Conservation (phyloP, 2,797 vertebrate genomes). For the Halcyon leucocephala region DNA sequence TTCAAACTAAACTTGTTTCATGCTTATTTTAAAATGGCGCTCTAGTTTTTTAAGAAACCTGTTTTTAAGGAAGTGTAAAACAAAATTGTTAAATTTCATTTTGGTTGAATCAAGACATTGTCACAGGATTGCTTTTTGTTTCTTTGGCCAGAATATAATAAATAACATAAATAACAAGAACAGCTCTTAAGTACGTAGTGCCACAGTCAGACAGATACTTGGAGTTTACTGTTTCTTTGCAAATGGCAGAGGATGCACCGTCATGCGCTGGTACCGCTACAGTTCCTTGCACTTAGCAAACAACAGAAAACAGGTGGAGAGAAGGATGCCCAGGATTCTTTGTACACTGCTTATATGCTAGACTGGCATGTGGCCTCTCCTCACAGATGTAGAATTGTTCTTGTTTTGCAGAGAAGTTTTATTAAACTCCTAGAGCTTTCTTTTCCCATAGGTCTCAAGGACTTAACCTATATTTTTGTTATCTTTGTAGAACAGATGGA, state of each 20-base stretch:
- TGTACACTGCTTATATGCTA: neutral
- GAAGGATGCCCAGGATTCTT: neutral
- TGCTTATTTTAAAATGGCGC: neutral
- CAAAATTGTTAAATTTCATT: neutral
- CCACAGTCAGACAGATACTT: neutral
- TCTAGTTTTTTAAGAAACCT: neutral
- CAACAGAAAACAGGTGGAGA: neutral
- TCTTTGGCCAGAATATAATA: neutral
- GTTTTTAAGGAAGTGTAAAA: neutral
- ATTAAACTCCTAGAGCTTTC: neutral
- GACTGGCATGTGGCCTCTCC: neutral
- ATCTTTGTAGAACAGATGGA: slow-evolving; percentile 44
- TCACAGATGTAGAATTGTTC: neutral
- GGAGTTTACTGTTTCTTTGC: neutral
- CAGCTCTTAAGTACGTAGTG: neutral
- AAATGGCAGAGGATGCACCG: neutral
- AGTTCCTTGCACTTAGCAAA: neutral
- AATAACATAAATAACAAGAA: neutral
- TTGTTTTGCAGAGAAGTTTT: neutral
- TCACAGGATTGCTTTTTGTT: neutral
- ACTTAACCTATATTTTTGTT: slow-evolving; percentile 44
- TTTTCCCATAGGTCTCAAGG: slow-evolving; percentile 22
- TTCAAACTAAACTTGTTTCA: neutral
- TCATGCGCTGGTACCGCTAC: neutral
- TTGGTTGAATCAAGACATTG: neutral